phyloP scores from a whole-genome alignment of 2,113 vertebrate genomes.

The Hippolais icterina region DNA sequence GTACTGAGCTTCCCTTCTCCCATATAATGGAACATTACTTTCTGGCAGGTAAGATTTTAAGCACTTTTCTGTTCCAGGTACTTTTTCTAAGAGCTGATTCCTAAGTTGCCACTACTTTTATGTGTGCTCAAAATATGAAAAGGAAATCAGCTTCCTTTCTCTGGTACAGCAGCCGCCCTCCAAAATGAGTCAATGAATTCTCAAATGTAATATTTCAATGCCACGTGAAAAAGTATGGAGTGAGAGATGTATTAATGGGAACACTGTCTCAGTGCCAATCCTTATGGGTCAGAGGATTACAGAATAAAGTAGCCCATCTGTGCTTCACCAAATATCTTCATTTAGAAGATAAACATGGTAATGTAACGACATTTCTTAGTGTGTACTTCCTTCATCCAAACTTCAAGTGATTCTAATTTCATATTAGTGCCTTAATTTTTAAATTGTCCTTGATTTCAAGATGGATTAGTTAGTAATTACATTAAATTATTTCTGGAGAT shows the following conservation, averaged over 20 bases:
- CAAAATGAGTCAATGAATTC: not conserved
- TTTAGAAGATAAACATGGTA: not conserved
- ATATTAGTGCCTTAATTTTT: constrained; percentile 14
- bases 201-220: not conserved
- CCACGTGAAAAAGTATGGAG: not conserved
- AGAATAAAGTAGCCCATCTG: constrained; percentile 24
- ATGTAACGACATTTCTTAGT: not conserved
- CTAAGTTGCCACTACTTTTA: not conserved
- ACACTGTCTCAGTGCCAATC: constrained; percentile 1
- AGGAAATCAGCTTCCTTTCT: constrained; percentile 17
- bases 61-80: not conserved
- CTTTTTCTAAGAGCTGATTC: not conserved
- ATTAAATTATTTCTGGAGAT: constrained; percentile 2
- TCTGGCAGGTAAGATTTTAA: not conserved
- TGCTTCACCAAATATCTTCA: not conserved
- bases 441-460: constrained; percentile 14
- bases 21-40: not conserved
- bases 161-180: not conserved
- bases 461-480: constrained; percentile 8
- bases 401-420: constrained; percentile 4
- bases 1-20: not conserved
- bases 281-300: constrained; percentile 24
- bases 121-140: not conserved
- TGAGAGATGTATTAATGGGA: not conserved
- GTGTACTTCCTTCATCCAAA: not conserved